Percentiles rank a stretch among this genome's conserved stretches.
Evolutionary conservation across 2,797 vertebrate species (phyloP).

Genomic region (Florisuga fusca): DNA sequence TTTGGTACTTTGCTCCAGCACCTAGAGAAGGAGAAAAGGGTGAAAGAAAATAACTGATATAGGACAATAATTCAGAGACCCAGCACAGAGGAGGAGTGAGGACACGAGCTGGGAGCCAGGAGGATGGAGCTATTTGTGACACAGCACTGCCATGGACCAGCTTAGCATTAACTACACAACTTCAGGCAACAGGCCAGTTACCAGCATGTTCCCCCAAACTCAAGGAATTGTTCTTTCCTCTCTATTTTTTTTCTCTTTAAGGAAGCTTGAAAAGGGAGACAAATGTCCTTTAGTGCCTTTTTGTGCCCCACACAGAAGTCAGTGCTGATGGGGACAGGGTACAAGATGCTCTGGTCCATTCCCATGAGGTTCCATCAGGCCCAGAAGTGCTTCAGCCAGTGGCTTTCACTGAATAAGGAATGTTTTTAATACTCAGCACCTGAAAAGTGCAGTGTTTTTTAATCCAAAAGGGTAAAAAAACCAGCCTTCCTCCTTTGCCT

Average conservation of each 20-base stretch:
- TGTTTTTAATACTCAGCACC: not conserved
- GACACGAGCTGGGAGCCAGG: accelerated
- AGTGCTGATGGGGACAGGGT: not conserved
- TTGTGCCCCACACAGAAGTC: not conserved
- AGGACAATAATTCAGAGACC: not conserved
- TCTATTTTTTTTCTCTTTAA: not conserved
- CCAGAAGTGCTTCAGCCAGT: not conserved
- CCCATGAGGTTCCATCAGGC: not conserved
- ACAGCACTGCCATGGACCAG: not conserved
- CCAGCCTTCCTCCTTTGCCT: not conserved
- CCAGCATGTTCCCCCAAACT: not conserved
- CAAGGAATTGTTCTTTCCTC: not conserved
- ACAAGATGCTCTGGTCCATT: not conserved
- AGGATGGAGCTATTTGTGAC: not conserved
- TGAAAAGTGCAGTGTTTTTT: not conserved
- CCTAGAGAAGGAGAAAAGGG: not conserved
- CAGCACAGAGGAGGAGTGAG: not conserved
- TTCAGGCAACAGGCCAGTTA: not conserved
- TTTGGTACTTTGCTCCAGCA: not conserved
- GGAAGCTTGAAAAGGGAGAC: not conserved
- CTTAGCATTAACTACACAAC: not conserved
- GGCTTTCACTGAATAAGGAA: not conserved
- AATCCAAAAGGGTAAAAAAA: not conserved
- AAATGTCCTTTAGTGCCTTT: not conserved
- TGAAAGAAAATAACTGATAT: not conserved